Evolutionary conservation across 2,113 vertebrate species (phyloP), one percentile per base, ranked within the genome.

Genomic region (Paedocypris sp.): DNA sequence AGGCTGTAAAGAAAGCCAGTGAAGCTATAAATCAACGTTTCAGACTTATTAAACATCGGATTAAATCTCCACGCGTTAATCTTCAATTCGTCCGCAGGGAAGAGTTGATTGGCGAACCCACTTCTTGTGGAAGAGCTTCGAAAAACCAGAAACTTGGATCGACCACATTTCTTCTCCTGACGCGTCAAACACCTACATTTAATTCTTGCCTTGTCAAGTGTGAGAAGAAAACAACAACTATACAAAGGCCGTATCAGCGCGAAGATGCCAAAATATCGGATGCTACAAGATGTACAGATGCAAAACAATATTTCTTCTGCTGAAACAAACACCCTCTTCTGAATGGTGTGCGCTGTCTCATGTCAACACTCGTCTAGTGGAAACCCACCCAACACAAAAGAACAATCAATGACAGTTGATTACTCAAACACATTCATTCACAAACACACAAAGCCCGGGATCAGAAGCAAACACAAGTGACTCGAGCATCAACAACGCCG

Each of bases 301-400:
- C 60, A 53, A 71, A 63, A 42, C 46, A 60, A 60, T 63, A 54
- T 67, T 71, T 66, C 20, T 49, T 67, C 33, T 57, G 33, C 47
- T 57, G 51, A 50, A 26, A 62, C 52, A 62, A 66, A 62, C 42
- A 62, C 51, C 57, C 61, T 59, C 41, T 59, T 42, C 23, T 50
- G 57, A 52, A 54, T 32, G 41, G 53, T 16, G 19, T 59, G 48
- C 53, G 42, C 63, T 60, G 59, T 66, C 67, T 62, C 29, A 49
- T 58, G 50, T 52, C 60, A 51, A 53, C 60, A 53, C 38, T 45
- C 49, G 18, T n/a, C n/a, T n/a, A n/a, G n/a, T n/a, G 60, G 25
- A 35, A 38, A 52, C 12, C 38, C 15, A 35, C 31, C 28, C 9
- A 49, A 31, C 46, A 48, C 45, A 49, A 13, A n/a, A 26, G 61